Evolutionary conservation across 1,140 invertebrate species (phyloP).

Genomic region (Armadillidium nasatum): DNA sequence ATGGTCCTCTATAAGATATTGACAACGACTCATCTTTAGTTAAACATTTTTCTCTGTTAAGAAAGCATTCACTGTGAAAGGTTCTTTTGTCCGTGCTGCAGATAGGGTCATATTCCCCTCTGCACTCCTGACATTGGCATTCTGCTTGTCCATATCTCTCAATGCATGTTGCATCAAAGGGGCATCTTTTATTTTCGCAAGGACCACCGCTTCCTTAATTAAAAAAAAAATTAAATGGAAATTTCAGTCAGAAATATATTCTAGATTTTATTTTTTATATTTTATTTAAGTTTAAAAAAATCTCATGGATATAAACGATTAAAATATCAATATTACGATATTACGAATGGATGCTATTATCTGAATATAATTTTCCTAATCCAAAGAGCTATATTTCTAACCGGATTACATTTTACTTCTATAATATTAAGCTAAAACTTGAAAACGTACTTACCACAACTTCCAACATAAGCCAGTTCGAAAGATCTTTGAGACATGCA

Average conservation of each 20-base stretch:
- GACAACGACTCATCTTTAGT: slow-evolving; percentile 64
- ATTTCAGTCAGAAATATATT: too few species aligned
- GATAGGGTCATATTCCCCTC: slow-evolving; percentile 74
- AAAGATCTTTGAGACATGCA: slow-evolving; percentile 65
- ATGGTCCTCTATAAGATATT: slow-evolving; percentile 72
- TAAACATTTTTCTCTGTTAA: slow-evolving; percentile 70
- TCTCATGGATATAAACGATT: too few species aligned
- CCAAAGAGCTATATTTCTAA: too few species aligned
- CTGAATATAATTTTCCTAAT: too few species aligned
- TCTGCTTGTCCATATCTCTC: slow-evolving; percentile 62
- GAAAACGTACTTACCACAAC: slow-evolving; percentile 61
- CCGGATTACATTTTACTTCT: too few species aligned
- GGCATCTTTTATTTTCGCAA: slow-evolving; percentile 65
- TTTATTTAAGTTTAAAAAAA: too few species aligned
- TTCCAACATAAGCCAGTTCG: slow-evolving; percentile 66
- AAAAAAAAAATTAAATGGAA: too few species aligned
- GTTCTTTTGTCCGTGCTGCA: slow-evolving; percentile 77
- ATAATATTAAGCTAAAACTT: too few species aligned
- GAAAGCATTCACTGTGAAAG: slow-evolving; percentile 79
- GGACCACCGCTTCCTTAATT: slow-evolving; percentile 43
- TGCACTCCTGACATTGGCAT: slow-evolving; percentile 78
- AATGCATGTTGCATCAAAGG: slow-evolving; percentile 69
- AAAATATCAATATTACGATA: too few species aligned
- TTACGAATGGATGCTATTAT: too few species aligned
- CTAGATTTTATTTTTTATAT: too few species aligned